Conservation (phyloP, 2,113 vertebrate species). For the Antechinus flavipes region DNA sequence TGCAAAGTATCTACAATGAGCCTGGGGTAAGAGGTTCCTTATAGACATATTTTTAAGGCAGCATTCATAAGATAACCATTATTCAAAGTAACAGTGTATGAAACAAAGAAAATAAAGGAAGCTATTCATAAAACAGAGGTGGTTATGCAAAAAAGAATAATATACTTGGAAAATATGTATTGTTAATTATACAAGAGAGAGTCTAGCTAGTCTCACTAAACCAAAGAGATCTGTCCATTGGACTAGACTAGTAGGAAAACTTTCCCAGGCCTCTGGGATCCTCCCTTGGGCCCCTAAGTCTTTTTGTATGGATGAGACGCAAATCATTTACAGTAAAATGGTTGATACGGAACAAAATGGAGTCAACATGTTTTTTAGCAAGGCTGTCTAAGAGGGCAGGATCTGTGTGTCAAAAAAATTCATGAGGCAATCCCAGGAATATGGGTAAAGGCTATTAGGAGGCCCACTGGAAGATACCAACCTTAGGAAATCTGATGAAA, state of each 20-base stretch:
- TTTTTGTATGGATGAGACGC: not conserved
- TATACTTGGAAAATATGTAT: not conserved
- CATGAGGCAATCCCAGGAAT: not conserved
- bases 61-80: not conserved
- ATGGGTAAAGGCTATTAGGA: not conserved
- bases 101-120: not conserved
- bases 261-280: not conserved
- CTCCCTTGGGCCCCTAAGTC: not conserved
- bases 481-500: too few species aligned
- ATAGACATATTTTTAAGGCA: not conserved
- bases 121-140: not conserved
- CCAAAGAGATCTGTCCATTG: not conserved
- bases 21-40: not conserved
- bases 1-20: not conserved
- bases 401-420: not conserved
- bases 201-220: not conserved
- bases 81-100: not conserved
- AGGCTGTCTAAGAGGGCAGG: not conserved
- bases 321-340: not conserved
- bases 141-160: not conserved
- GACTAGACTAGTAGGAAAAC: not conserved
- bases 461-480: not conserved
- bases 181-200: not conserved
- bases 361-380: not conserved
- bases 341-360: not conserved